These are phyloP conservation scores for Numida meleagris DNA, from an alignment of 2,113 vertebrate genomes.

Conservation along the genomic window DNA sequence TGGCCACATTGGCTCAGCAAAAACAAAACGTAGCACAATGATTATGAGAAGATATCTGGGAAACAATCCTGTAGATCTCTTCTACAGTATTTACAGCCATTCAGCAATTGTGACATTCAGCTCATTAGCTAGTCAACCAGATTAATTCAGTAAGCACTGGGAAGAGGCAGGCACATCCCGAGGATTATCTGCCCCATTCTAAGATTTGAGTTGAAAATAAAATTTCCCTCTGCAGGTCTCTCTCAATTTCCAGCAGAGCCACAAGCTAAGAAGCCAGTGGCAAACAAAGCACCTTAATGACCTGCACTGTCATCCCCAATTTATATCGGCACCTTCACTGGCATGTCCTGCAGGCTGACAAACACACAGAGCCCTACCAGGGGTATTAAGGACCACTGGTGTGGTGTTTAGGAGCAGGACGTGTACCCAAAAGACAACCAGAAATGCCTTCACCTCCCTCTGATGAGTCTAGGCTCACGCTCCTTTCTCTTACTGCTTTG, in stretches of 20 bases:
- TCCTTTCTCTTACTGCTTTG: background rate
- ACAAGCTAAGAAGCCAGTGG: background rate
- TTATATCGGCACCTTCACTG: rapidly evolving
- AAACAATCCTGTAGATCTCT: background rate
- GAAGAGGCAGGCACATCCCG: background rate
- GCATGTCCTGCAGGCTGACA: background rate
- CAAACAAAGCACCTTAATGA: too few relatives aligned
- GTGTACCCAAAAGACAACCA: background rate
- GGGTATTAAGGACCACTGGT: background rate
- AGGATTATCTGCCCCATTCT: background rate
- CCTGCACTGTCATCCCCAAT: background rate
- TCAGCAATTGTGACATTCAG: background rate
- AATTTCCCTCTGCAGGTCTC: background rate
- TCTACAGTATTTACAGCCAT: background rate
- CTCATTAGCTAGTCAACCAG: background rate
- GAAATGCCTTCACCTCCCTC: background rate
- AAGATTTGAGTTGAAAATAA: background rate
- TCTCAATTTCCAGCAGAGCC: background rate
- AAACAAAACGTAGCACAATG: background rate
- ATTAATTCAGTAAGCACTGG: background rate
- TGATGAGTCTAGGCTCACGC: rapidly evolving
- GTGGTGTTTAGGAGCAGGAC: background rate
- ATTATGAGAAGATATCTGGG: background rate
- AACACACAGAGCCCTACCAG: background rate
- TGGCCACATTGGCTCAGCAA: background rate